phyloP scores from a whole-genome alignment of 2,113 vertebrate species.

The Rhinoderma darwinii region DNA sequence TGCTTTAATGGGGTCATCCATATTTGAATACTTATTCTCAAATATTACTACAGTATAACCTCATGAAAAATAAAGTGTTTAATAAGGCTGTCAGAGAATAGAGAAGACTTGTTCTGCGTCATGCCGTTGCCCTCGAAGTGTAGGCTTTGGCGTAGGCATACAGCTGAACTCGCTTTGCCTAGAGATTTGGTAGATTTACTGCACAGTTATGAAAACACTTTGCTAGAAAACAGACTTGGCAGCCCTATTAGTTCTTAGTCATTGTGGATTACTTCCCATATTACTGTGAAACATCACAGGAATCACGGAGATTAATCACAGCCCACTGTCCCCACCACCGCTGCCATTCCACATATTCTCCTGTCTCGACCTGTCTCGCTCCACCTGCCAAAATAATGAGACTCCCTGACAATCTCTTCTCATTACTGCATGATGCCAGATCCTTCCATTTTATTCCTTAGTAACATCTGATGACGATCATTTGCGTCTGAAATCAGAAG shows the following conservation, averaged over 20 bases:
- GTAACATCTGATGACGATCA: conserved; percentile 1
- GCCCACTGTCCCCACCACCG: background rate
- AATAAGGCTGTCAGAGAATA: background rate
- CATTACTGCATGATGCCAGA: background rate
- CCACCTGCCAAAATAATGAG: conserved; percentile 29
- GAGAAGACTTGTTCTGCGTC: background rate
- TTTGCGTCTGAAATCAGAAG: conserved; percentile 4
- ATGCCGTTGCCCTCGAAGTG: background rate
- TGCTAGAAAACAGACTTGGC: conserved; percentile 36
- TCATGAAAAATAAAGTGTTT: too few relatives aligned
- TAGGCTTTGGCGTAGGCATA: background rate
- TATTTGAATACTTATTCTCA: background rate
- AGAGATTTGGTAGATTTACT: conserved; percentile 13
- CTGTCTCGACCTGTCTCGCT: conserved; percentile 14
- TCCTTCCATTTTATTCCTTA: background rate
- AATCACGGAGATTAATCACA: conserved; percentile 4
- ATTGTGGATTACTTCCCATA: conserved; percentile 39
- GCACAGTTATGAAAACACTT: conserved; percentile 17
- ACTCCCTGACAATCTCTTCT: background rate
- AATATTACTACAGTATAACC: background rate
- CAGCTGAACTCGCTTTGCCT: too few relatives aligned
- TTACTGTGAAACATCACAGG: conserved; percentile 14
- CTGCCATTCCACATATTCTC: background rate
- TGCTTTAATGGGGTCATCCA: background rate
- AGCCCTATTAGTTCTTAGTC: conserved; percentile 10